phyloP scores from a whole-genome alignment of 2,113 vertebrate species.

The Stercorarius parasiticus region DNA sequence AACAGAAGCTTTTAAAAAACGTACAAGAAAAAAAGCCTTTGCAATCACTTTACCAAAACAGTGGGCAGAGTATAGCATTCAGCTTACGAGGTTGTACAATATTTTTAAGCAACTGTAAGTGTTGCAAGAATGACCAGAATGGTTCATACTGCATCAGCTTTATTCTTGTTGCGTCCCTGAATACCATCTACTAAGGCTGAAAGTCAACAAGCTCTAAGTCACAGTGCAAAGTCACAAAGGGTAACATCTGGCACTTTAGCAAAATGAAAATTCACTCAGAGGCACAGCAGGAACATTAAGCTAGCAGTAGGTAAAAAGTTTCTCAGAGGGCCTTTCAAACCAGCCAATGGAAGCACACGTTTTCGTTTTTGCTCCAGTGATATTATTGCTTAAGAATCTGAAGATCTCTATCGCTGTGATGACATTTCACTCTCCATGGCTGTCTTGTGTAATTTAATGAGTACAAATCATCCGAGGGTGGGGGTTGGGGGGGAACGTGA shows the following conservation, averaged over 20 bases:
- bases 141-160: background rate
- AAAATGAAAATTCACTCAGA: background rate
- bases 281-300: background rate
- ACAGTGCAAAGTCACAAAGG: background rate
- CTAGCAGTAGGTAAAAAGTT: background rate
- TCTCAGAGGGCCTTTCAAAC: background rate
- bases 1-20: background rate
- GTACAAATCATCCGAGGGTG: background rate
- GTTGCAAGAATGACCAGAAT: background rate
- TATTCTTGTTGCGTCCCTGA: background rate
- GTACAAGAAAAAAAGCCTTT: background rate
- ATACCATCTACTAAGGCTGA: background rate
- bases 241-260: background rate
- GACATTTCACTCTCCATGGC: background rate
- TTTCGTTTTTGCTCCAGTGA: background rate
- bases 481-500: fast-evolving
- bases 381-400: background rate
- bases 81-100: background rate
- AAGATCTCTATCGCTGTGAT: background rate
- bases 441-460: background rate
- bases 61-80: background rate
- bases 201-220: background rate
- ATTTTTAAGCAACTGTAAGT: background rate
- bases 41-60: background rate
- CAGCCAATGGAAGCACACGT: background rate